Percentiles rank a stretch among this genome's conserved stretches.
Conservation (phyloP, 1,140 invertebrate genomes). For the Saccostrea echinata region DNA sequence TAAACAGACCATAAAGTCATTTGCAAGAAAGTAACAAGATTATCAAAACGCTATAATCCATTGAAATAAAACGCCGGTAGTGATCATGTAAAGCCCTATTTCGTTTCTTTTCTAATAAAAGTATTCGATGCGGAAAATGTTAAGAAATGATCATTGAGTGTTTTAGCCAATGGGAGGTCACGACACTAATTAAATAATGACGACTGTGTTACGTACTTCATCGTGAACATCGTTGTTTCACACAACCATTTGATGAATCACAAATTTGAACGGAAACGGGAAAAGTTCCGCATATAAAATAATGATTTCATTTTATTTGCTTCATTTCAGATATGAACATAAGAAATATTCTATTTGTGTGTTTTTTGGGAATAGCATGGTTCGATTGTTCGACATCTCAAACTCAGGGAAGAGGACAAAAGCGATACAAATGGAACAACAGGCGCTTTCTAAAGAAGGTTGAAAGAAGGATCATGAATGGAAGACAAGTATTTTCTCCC, state of each 20-base stretch:
- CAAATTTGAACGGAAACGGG: background rate
- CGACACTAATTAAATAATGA: background rate
- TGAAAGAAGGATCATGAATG: background rate
- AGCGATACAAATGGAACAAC: background rate
- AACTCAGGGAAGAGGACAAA: background rate
- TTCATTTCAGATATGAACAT: conserved; percentile 15
- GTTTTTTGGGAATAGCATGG: background rate
- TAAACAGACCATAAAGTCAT: too few species aligned
- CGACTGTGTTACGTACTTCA: background rate
- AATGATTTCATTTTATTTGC: background rate
- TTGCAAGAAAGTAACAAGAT: too few species aligned
- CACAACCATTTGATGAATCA: background rate
- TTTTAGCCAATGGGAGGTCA: background rate
- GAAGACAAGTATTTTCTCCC: background rate
- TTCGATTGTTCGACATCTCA: conserved; percentile 8
- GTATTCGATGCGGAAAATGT: background rate
- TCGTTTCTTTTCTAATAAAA: background rate
- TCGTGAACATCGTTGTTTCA: background rate
- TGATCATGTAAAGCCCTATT: too few species aligned
- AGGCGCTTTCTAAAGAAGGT: background rate
- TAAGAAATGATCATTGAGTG: background rate
- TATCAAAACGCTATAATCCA: too few species aligned
- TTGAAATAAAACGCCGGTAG: too few species aligned
- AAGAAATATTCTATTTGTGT: background rate
- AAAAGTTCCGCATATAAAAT: background rate